A percentile compares a stretch with the other conserved stretches of the same genome.
Evolutionary conservation across 2,797 vertebrate species (phyloP).

Genomic region (Ispidina picta): DNA sequence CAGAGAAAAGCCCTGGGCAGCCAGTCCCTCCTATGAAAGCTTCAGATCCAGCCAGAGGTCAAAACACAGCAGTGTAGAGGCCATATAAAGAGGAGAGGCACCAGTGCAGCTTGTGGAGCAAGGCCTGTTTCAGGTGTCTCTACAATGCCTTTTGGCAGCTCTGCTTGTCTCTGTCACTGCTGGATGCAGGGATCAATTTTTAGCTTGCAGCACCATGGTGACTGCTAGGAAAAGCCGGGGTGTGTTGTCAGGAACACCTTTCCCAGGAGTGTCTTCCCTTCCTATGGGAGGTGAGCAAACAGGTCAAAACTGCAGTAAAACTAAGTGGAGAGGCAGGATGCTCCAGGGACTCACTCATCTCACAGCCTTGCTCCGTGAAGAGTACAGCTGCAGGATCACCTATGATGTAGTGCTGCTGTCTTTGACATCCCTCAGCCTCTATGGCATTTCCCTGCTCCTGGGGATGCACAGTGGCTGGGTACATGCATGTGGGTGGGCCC

Average conservation of each 20-base stretch:
- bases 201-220: neutral
- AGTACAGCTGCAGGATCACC: neutral
- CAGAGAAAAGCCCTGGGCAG: neutral
- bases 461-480: neutral
- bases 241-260: neutral
- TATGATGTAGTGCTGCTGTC: fast-evolving
- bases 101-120: neutral
- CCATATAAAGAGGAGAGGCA: neutral
- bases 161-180: neutral
- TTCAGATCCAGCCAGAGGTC: neutral
- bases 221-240: neutral
- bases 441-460: neutral
- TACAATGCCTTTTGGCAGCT: neutral
- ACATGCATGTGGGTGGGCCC: neutral
- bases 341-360: neutral
- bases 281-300: neutral
- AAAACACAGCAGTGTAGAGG: neutral
- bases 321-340: neutral
- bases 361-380: fast-evolving
- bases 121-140: neutral
- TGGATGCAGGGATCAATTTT: neutral
- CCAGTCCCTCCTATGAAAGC: neutral
- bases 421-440: neutral
- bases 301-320: neutral
- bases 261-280: neutral